phyloP scores from a whole-genome alignment of 2,113 vertebrate species.

The Hippocampus guttulatus region DNA sequence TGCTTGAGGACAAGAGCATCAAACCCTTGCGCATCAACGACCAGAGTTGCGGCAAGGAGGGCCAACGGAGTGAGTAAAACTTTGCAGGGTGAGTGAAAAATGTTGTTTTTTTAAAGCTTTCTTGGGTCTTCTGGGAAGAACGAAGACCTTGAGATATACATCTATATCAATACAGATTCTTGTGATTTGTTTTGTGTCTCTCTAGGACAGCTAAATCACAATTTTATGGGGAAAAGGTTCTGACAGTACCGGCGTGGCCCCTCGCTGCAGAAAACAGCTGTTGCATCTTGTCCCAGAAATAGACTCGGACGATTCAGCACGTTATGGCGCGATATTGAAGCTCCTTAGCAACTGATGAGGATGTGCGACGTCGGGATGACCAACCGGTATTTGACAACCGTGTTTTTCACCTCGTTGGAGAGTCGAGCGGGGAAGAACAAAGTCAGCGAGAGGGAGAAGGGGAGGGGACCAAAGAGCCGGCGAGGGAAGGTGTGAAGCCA shows the following conservation, averaged over 20 bases:
- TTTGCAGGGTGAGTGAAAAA: conserved; percentile 27
- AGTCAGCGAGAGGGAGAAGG: conserved; percentile 38
- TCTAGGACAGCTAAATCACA: background rate
- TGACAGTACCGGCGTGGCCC: conserved; percentile 13
- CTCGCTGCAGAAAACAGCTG: conserved; percentile 44
- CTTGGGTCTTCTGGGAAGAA: conserved; percentile 7
- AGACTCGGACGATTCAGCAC: conserved; percentile 2
- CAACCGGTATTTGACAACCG: conserved; percentile 63
- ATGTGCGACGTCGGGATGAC: conserved; percentile 55
- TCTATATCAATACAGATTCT: background rate
- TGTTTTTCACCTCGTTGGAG: conserved; percentile 71
- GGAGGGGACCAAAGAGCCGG: conserved; percentile 43
- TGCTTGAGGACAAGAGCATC: conserved; percentile 9
- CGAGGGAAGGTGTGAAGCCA: conserved; percentile 46
- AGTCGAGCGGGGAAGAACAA: conserved; percentile 40
- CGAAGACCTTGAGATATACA: background rate
- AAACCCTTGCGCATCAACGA: background rate
- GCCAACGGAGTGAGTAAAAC: conserved; percentile 27
- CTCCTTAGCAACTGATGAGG: conserved; percentile 63
- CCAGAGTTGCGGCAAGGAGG: conserved; percentile 17
- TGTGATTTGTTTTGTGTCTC: background rate
- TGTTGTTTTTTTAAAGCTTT: background rate
- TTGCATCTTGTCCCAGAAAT: conserved; percentile 21
- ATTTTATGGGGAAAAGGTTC: conserved; percentile 13
- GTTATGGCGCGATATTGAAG: background rate